Evolutionary conservation across 2,797 vertebrate genomes (phyloP).

Genomic region (Intellagama lesueurii): DNA sequence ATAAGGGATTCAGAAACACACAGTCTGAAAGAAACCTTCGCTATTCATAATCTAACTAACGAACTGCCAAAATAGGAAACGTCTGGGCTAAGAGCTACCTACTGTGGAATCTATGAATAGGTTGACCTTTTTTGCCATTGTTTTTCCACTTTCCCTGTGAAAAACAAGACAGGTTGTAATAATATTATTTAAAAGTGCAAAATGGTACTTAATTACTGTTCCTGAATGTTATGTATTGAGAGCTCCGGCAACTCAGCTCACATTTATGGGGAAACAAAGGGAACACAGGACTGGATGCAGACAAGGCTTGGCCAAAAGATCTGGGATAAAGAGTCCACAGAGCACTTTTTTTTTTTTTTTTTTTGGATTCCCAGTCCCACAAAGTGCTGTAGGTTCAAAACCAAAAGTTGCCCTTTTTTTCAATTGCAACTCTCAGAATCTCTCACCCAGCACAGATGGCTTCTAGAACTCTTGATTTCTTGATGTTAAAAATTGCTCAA

Average conservation of each 20-base stretch:
- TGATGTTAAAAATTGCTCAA: too few relatives aligned
- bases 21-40: constrained; percentile 27
- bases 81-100: constrained; percentile 42
- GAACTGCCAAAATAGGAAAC: constrained; percentile 51
- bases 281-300: neutral
- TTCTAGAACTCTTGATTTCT: too few relatives aligned
- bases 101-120: constrained; percentile 55
- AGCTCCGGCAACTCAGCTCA: constrained; percentile 2
- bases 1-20: constrained; percentile 1
- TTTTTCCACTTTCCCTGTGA: constrained; percentile 41
- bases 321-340: neutral
- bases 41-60: constrained; percentile 30
- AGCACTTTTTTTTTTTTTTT: neutral
- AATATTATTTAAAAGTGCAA: constrained; percentile 47
- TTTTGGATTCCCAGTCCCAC: neutral
- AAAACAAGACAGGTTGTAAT: constrained; percentile 43
- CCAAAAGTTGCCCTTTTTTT: too few relatives aligned
- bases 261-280: neutral
- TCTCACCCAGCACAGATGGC: too few relatives aligned
- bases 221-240: constrained; percentile 18
- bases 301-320: neutral
- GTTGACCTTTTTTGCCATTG: constrained; percentile 28
- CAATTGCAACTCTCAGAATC: too few relatives aligned
- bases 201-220: constrained; percentile 16
- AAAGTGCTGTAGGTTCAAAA: neutral